These are phyloP conservation scores for Tachuris rubrigastra DNA, from an alignment of 2,113 vertebrate genomes.

Conservation along the genomic window DNA sequence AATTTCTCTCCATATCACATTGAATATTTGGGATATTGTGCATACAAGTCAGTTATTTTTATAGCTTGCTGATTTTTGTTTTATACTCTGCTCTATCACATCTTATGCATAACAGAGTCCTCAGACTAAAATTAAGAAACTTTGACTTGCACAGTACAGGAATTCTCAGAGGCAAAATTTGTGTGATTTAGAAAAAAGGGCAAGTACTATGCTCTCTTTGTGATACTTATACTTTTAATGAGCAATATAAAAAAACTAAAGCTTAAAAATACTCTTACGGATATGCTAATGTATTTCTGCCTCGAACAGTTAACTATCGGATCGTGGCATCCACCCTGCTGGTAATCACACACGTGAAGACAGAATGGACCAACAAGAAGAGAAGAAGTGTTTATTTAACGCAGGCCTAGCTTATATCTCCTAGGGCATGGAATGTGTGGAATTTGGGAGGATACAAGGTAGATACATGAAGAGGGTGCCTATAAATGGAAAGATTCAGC, in stretches of 20 bases:
- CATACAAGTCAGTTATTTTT: not conserved
- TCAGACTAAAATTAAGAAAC: not conserved
- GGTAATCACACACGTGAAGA: too few relatives aligned
- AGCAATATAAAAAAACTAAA: not conserved
- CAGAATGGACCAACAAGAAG: too few relatives aligned
- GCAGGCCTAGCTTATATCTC: too few relatives aligned
- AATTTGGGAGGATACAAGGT: too few relatives aligned
- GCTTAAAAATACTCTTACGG: not conserved
- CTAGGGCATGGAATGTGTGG: too few relatives aligned
- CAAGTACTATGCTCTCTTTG: not conserved
- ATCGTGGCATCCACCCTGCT: too few relatives aligned
- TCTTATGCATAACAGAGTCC: not conserved
- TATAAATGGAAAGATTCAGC: too few relatives aligned
- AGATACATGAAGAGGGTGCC: too few relatives aligned
- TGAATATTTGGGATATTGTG: not conserved
- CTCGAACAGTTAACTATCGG: not conserved
- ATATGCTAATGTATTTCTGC: not conserved
- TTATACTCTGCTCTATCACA: not conserved
- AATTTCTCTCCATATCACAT: not conserved
- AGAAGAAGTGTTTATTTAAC: too few relatives aligned
- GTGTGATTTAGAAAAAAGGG: not conserved
- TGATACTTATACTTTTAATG: not conserved
- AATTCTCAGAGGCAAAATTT: not conserved
- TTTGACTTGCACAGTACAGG: not conserved
- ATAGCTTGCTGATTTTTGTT: not conserved